Percentiles rank a stretch among this genome's conserved stretches.
These are phyloP conservation scores for Tachina grossa DNA, from an alignment of 2,888 invertebrate genomes.

Conservation along the genomic window DNA sequence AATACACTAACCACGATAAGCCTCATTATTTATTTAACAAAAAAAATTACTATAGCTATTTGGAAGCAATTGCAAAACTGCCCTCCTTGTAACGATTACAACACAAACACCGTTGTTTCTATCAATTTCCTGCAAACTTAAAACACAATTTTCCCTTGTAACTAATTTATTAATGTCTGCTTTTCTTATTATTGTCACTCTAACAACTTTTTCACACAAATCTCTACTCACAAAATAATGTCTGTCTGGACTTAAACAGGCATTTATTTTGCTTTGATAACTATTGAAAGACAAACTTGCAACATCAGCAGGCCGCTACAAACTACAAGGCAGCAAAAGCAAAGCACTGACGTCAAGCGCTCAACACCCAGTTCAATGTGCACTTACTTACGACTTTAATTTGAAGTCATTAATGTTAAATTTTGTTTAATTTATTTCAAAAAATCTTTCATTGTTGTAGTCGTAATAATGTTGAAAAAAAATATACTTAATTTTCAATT, in stretches of 20 bases:
- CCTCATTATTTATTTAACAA: not conserved
- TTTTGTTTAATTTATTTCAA: slow-evolving; percentile 44
- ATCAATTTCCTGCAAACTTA: not conserved
- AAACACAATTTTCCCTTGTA: slow-evolving; percentile 17
- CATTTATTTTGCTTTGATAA: slow-evolving; percentile 6
- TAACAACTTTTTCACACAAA: slow-evolving; percentile 31
- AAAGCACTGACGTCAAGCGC: not conserved
- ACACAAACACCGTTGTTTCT: not conserved
- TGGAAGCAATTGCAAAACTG: not conserved
- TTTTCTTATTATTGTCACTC: slow-evolving; percentile 11
- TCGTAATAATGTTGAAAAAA: slow-evolving; percentile 10
- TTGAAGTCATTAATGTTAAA: slow-evolving; percentile 48
- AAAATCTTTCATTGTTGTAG: slow-evolving; percentile 11
- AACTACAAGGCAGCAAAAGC: not conserved
- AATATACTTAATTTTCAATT: slow-evolving; percentile 29
- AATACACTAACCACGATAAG: not conserved
- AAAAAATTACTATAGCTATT: not conserved
- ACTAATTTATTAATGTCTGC: slow-evolving; percentile 6
- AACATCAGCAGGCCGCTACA: slow-evolving; percentile 5
- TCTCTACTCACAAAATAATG: slow-evolving; percentile 10
- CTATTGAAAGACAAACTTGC: slow-evolving; percentile 20
- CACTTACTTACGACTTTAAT: slow-evolving; percentile 26
- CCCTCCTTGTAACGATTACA: not conserved
- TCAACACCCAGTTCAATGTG: slow-evolving; percentile 27
- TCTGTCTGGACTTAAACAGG: not conserved